Evolutionary conservation across 1,140 invertebrate genomes (phyloP).

Genomic region (Lamellibrachia luymesi): DNA sequence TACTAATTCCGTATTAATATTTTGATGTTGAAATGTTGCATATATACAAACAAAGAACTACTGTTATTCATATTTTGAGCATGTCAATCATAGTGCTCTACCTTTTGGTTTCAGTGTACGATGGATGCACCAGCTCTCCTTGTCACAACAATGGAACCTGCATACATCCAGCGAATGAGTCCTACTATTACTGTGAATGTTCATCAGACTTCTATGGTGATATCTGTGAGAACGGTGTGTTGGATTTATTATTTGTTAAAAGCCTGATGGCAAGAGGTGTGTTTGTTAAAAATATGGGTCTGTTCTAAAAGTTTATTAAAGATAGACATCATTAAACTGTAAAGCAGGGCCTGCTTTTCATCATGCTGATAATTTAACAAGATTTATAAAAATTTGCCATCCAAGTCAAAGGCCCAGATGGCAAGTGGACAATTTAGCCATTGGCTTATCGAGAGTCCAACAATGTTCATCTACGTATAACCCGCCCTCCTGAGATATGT

Average conservation of each 20-base stretch:
- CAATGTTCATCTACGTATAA: too few relatives aligned
- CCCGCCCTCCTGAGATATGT: too few relatives aligned
- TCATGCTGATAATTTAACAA: too few relatives aligned
- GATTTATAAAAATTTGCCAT: too few relatives aligned
- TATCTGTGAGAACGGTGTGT: neutral
- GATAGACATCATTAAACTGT: too few relatives aligned
- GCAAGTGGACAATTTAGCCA: too few relatives aligned
- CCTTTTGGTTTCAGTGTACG: neutral
- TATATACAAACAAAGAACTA: neutral
- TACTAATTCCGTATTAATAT: too few relatives aligned
- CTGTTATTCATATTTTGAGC: neutral
- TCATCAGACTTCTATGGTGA: neutral
- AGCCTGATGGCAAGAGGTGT: neutral
- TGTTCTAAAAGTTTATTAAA: too few relatives aligned
- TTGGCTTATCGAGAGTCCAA: too few relatives aligned
- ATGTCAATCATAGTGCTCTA: neutral
- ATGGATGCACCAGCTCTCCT: neutral
- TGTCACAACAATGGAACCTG: neutral
- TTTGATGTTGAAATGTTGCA: neutral
- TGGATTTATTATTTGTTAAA: neutral
- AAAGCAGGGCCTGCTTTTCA: too few relatives aligned
- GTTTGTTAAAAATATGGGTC: too few relatives aligned
- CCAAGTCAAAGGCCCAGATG: too few relatives aligned
- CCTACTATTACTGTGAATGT: neutral
- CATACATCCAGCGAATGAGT: neutral